Conservation (phyloP, 1,140 invertebrate species). For the Tribolium madens region DNA sequence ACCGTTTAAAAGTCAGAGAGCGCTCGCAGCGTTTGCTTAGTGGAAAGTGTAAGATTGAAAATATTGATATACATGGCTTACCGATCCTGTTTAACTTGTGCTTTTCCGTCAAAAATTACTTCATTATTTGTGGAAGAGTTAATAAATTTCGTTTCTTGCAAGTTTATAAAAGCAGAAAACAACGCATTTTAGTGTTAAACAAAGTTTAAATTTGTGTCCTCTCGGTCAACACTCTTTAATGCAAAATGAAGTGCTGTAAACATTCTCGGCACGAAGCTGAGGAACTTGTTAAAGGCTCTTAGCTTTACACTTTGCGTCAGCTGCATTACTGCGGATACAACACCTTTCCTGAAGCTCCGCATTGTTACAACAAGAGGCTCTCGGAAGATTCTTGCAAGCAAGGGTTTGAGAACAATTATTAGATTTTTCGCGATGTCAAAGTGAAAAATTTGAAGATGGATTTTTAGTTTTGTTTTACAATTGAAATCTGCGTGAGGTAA, state of each 20-base stretch:
- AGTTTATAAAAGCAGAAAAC: neutral
- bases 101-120: neutral
- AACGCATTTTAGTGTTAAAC: neutral
- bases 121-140: conserved; percentile 4
- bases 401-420: neutral
- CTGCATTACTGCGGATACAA: conserved; percentile 17
- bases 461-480: conserved; percentile 2
- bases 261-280: conserved; percentile 3
- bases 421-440: neutral
- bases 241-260: conserved; percentile 3
- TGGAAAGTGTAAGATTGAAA: conserved; percentile 34
- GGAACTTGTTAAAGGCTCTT: conserved; percentile 14
- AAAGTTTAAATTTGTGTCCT: neutral
- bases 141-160: neutral
- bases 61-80: conserved; percentile 36
- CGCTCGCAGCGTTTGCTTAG: conserved; percentile 5
- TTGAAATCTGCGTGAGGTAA: conserved; percentile 11
- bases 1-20: neutral
- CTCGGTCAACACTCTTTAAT: conserved; percentile 5
- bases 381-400: neutral
- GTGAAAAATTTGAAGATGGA: neutral
- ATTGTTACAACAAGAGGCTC: neutral
- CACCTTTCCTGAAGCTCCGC: neutral
- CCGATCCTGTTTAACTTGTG: conserved; percentile 30
- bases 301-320: conserved; percentile 17